Conservation (phyloP, 2,113 vertebrate species). For the Notechis scutatus region DNA sequence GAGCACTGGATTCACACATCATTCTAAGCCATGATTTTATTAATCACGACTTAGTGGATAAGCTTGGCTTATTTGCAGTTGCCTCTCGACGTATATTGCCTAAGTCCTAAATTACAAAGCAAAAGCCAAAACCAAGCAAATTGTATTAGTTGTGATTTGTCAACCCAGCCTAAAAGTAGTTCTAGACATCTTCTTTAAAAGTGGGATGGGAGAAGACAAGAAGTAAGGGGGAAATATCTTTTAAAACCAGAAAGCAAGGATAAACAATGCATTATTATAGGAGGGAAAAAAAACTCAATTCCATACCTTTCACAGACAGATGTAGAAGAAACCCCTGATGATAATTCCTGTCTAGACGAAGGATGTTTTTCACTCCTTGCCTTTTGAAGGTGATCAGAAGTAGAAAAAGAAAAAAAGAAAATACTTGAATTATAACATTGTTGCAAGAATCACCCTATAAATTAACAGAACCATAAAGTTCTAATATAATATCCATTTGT, state of each 20-base stretch:
- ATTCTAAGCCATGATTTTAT: background rate
- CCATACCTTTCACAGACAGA: conserved; percentile 70
- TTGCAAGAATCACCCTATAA: conserved; percentile 37
- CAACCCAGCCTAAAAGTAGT: conserved; percentile 28
- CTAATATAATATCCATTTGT: background rate
- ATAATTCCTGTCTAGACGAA: conserved; percentile 67
- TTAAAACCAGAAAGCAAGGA: conserved; percentile 27
- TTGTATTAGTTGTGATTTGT: background rate
- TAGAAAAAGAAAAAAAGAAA: conserved; percentile 45
- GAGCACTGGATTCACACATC: background rate
- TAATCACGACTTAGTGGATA: background rate
- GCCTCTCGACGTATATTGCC: background rate
- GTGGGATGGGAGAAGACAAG: background rate
- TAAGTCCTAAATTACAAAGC: background rate
- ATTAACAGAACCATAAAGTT: conserved; percentile 28
- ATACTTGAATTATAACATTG: conserved; percentile 32
- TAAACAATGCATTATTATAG: conserved; percentile 3
- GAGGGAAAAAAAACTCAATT: conserved; percentile 5
- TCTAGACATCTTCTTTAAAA: background rate
- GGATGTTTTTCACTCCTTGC: conserved; percentile 65
- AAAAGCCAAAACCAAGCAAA: background rate
- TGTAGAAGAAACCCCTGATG: conserved; percentile 53
- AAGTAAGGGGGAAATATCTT: background rate
- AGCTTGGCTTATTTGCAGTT: background rate
- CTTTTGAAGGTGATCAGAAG: conserved; percentile 61